Evolutionary conservation across 2,113 vertebrate genomes (phyloP).

Genomic region (Puffinus mauretanicus): DNA sequence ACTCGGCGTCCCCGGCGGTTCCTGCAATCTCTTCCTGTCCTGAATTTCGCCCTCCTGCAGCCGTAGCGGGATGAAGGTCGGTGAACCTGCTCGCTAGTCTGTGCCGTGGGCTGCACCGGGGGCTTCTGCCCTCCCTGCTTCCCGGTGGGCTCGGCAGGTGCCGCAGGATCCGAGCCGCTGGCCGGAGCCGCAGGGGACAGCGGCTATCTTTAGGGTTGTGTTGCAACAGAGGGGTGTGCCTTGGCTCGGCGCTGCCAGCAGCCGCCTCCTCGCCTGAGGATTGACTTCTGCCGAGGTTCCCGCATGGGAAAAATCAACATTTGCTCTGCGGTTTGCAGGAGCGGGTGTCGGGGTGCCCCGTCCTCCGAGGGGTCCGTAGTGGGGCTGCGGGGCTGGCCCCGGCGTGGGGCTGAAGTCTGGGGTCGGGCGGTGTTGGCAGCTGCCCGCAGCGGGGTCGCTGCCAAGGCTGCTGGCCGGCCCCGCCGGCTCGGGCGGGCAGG

Average conservation of each 20-base stretch:
- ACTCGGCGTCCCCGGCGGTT: accelerated
- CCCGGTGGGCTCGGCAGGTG: neutral
- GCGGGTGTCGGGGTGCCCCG: neutral
- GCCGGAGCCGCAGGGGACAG: neutral
- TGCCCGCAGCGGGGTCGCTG: neutral
- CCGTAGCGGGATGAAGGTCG: accelerated
- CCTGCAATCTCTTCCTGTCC: neutral
- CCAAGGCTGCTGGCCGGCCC: neutral
- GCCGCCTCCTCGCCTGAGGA: neutral
- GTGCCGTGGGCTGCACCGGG: neutral
- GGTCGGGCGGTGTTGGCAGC: neutral
- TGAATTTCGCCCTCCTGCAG: neutral
- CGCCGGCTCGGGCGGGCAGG: neutral
- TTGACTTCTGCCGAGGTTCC: neutral
- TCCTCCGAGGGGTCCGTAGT: accelerated
- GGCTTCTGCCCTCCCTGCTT: neutral
- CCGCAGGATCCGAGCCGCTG: neutral
- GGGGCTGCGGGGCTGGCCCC: neutral
- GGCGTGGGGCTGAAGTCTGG: neutral
- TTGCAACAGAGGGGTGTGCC: conserved; percentile 16
- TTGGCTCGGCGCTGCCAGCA: neutral
- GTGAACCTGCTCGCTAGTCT: accelerated
- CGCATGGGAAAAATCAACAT: neutral
- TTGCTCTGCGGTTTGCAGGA: neutral
- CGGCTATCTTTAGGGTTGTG: conserved; percentile 33